These are phyloP conservation scores for Laupala kohalensis DNA, from an alignment of 1,140 invertebrate species.

Conservation along the genomic window DNA sequence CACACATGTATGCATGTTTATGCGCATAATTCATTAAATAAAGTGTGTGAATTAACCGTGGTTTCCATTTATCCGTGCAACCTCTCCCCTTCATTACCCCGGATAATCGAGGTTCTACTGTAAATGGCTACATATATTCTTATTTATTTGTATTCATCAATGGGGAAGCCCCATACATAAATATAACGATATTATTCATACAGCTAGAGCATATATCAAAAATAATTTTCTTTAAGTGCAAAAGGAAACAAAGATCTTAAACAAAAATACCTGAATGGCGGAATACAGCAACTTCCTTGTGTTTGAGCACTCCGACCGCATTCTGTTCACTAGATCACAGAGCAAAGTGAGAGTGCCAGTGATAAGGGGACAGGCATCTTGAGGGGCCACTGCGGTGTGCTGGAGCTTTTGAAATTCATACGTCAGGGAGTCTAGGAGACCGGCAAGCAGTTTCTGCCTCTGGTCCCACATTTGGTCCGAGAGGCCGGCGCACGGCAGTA, in stretches of 20 bases:
- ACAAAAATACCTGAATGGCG: slow-evolving; percentile 23
- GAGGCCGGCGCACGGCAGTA: slow-evolving; percentile 36
- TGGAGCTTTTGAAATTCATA: not conserved
- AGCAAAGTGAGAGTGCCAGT: slow-evolving; percentile 29
- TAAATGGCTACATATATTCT: no score
- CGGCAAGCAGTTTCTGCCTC: slow-evolving; percentile 21
- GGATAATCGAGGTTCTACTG: no score
- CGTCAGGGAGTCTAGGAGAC: slow-evolving; percentile 22
- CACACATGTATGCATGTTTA: no score
- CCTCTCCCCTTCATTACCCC: no score
- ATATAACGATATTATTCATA: not conserved
- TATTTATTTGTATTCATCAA: not conserved
- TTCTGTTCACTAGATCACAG: slow-evolving; percentile 31
- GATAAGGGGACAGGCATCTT: slow-evolving; percentile 29
- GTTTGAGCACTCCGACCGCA: slow-evolving; percentile 31
- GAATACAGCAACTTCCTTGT: slow-evolving; percentile 43
- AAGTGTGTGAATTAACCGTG: no score
- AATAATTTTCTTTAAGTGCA: slow-evolving; percentile 4
- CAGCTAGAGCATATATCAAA: not conserved
- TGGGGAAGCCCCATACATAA: not conserved
- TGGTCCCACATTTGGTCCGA: slow-evolving; percentile 35
- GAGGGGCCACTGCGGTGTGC: not conserved
- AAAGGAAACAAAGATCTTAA: slow-evolving; percentile 4
- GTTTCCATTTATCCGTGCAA: no score
- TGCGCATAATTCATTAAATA: no score